Conservation (phyloP, 2,113 vertebrate genomes). For the Callopanchax toddi region DNA sequence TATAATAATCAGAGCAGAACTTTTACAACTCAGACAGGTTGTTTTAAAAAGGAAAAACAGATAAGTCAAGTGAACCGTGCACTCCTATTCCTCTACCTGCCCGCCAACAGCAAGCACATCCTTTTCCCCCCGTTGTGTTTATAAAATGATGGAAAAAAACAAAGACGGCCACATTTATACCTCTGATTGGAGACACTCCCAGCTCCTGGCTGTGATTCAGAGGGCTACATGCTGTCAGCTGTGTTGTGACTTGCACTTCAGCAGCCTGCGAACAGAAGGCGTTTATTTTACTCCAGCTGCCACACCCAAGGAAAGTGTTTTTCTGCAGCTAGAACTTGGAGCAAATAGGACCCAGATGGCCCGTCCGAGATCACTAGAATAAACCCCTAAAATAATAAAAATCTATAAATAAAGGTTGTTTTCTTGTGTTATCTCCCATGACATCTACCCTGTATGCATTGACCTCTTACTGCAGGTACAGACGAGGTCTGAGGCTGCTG, state of each 20-base stretch:
- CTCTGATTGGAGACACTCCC: conserved; percentile 66
- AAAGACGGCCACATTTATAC: conserved; percentile 36
- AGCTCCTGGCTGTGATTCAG: conserved; percentile 68
- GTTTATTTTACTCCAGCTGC: conserved; percentile 79
- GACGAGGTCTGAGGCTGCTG: conserved; percentile 30
- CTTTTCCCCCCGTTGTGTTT: conserved; percentile 15
- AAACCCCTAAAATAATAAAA: conserved; percentile 4
- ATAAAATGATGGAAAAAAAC: conserved; percentile 12
- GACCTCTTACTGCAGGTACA: conserved; percentile 46
- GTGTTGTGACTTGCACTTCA: conserved; percentile 80
- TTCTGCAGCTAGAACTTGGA: conserved; percentile 54
- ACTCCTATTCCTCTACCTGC: conserved; percentile 14
- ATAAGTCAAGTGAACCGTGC: background rate
- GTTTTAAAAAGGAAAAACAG: conserved; percentile 36
- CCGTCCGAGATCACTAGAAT: conserved; percentile 23
- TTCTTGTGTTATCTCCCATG: conserved; percentile 22
- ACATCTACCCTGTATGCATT: conserved; percentile 31
- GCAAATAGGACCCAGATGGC: conserved; percentile 45
- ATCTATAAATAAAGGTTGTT: conserved; percentile 20
- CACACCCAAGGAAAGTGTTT: conserved; percentile 83
- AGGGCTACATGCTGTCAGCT: conserved; percentile 68
- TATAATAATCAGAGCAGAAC: conserved; percentile 49
- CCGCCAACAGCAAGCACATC: conserved; percentile 3
- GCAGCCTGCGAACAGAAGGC: conserved; percentile 76
- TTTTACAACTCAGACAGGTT: conserved; percentile 1